Evolutionary conservation across 2,888 invertebrate genomes (phyloP).

Genomic region (Cryptocheilus praepositus): DNA sequence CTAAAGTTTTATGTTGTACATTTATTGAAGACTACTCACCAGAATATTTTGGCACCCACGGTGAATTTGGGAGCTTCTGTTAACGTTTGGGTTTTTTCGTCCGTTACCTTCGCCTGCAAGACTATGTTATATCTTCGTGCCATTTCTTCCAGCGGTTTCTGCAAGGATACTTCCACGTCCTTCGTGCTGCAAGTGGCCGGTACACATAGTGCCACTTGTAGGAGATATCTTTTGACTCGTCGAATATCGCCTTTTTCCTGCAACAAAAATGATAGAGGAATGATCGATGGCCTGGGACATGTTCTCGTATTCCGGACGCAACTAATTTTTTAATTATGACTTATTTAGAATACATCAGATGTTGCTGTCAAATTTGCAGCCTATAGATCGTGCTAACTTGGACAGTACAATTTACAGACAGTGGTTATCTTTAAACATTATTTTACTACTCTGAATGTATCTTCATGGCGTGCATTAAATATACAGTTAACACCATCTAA

Average conservation of each 20-base stretch:
- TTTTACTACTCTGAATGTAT: too few species aligned
- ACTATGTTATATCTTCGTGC: constrained; percentile 48
- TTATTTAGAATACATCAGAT: too few species aligned
- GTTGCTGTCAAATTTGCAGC: too few species aligned
- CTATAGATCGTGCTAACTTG: too few species aligned
- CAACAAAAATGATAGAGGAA: background rate
- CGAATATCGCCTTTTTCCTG: constrained; percentile 63
- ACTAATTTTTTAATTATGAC: too few species aligned
- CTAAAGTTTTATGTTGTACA: too few species aligned
- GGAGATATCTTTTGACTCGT: constrained; percentile 49
- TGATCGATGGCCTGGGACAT: background rate
- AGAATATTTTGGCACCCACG: constrained; percentile 45
- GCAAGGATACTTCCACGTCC: constrained; percentile 78
- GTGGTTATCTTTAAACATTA: too few species aligned
- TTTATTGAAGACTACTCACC: constrained; percentile 40
- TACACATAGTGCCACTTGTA: constrained; percentile 78
- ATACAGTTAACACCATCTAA: too few species aligned
- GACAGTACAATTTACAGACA: too few species aligned
- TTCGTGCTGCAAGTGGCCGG: constrained; percentile 78
- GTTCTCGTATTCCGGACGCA: too few species aligned
- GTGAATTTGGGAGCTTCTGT: constrained; percentile 49
- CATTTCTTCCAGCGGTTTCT: constrained; percentile 73
- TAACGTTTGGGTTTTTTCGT: constrained; percentile 50
- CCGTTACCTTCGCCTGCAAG: constrained; percentile 47
- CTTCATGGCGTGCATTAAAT: too few species aligned